A percentile compares a stretch with the other conserved stretches of the same genome.
Evolutionary conservation across 1,140 invertebrate genomes (phyloP).

Genomic region (Marisa cornuarietis): DNA sequence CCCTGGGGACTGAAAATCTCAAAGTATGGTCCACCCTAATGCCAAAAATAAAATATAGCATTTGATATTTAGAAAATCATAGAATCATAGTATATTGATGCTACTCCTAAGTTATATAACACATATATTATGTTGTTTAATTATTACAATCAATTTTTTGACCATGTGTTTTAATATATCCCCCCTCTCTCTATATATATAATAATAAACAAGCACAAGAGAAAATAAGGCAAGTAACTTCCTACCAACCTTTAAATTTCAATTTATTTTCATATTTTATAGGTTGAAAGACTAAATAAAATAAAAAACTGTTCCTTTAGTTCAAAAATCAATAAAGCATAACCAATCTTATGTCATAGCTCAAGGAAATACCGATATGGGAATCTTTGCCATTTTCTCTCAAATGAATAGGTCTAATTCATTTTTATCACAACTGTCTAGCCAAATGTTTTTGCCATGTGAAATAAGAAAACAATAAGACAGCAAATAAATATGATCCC

Average conservation of each 20-base stretch:
- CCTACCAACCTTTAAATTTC: background rate
- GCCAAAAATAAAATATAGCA: slow-evolving; percentile 20
- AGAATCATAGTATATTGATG: background rate
- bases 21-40: slow-evolving; percentile 59
- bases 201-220: background rate
- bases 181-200: background rate
- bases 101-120: too few species aligned
- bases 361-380: background rate
- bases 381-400: background rate
- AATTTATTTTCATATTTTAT: background rate
- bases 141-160: background rate
- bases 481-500: background rate
- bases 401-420: too few species aligned
- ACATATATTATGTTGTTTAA: too few species aligned
- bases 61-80: background rate
- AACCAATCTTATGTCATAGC: background rate
- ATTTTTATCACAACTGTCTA: too few species aligned
- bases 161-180: too few species aligned
- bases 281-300: background rate
- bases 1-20: slow-evolving; percentile 59
- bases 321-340: background rate
- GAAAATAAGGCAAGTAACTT: background rate
- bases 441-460: background rate
- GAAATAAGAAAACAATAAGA: background rate
- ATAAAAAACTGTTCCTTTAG: background rate